Base-by-base conservation (phyloP, 2,797 vertebrate species). In the Platalea minor region DNA sequence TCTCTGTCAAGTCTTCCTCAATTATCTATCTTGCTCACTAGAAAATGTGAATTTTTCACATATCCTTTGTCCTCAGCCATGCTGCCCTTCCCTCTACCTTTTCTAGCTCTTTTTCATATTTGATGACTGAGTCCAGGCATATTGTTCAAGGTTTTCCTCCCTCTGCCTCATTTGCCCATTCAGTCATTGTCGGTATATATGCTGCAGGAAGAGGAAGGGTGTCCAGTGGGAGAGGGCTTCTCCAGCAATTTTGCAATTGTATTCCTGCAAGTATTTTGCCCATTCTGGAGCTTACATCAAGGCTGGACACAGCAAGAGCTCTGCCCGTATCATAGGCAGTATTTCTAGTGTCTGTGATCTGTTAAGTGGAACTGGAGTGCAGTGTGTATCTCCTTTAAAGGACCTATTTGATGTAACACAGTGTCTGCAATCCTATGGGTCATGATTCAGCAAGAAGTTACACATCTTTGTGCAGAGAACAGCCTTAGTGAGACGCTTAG, bases 101-200 rank as follows among this genome's bases (percentile, higher is more conserved):
- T 81, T 86, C 25, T 48, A 78, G 6, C 13, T 80, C 9, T 53
- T 78, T 68, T 60, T 72, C 4, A 1, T 64, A 33, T 64, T 65
- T 82, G 31, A 13, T 72, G 28, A 43, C 9, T 75, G 5, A 3
- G 8, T 65, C 59, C 21, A 50, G 28, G 4, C 21, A 33, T 63
- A 33, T 17, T 35, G 33, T 56, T 76, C 19, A 29, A 33, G 23
- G 9, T 65, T 79, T 88, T 69, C 13, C 5, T 53, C 12, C 11
- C 29, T 73, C 33, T 89, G 13, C 51, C 17, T 61, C 6, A 4
- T 65, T 85, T 87, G 11, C 39, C 33, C 13, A 6, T 64, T 17
- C 9, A 20, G 17, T 59, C 26, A 7, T 20, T 60, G 18, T 33
- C 1, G 2, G 17, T 41, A 12, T 7, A 18, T 10, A 28, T 0